phyloP scores from a whole-genome alignment of 2,113 vertebrate genomes.

The Cinclus mexicanus region DNA sequence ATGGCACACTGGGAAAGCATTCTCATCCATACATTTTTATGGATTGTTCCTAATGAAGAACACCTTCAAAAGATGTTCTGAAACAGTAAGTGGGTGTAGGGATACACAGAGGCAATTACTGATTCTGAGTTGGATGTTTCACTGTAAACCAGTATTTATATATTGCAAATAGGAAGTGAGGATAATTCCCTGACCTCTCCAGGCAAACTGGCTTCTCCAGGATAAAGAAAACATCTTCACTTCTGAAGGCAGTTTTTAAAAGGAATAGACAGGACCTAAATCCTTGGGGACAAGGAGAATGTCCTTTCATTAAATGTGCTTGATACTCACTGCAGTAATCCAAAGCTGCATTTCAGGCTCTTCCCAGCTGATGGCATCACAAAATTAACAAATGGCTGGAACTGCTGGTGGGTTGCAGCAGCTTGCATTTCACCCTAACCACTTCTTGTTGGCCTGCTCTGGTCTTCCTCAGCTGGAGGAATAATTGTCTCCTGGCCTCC shows the following conservation, averaged over 20 bases:
- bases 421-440: neutral
- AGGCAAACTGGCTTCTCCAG: neutral
- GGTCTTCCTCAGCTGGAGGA: neutral
- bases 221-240: neutral
- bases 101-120: neutral
- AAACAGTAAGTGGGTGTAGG: neutral
- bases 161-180: neutral
- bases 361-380: slow-evolving; percentile 73
- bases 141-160: neutral
- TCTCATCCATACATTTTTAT: neutral
- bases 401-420: neutral
- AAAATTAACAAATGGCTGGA: slow-evolving; percentile 8
- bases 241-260: neutral
- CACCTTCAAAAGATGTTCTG: neutral
- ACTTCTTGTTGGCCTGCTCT: neutral
- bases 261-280: neutral
- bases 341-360: neutral
- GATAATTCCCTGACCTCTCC: neutral
- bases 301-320: neutral
- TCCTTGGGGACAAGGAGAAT: neutral
- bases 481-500: neutral
- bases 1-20: neutral
- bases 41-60: neutral
- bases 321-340: neutral
- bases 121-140: neutral